phyloP scores from a whole-genome alignment of 2,888 invertebrate genomes.

The Yponomeuta cagnagella region DNA sequence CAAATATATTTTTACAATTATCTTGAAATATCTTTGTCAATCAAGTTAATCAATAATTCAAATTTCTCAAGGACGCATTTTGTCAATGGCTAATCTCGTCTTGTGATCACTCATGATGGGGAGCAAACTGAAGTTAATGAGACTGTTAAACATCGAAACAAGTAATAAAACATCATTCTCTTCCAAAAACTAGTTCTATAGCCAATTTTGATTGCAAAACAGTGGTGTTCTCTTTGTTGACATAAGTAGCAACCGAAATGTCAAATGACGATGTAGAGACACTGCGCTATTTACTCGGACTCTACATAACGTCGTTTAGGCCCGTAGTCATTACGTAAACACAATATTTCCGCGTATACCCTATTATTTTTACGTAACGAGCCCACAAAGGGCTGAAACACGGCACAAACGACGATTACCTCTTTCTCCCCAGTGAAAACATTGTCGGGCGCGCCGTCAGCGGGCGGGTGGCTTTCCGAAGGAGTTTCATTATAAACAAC shows the following conservation, averaged over 20 bases:
- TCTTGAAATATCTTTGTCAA: background rate
- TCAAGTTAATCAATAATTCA: slow-evolving; percentile 10
- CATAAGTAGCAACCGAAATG: slow-evolving; percentile 44
- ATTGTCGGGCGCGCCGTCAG: slow-evolving; percentile 60
- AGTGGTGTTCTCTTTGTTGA: slow-evolving; percentile 42
- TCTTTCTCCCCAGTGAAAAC: slow-evolving; percentile 71
- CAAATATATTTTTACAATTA: background rate
- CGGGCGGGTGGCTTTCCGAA: slow-evolving; percentile 63
- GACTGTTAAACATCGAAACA: background rate
- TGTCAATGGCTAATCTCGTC: slow-evolving; percentile 15
- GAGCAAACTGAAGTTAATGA: background rate
- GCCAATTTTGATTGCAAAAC: slow-evolving; percentile 5
- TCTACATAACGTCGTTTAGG: slow-evolving; percentile 33
- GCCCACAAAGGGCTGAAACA: slow-evolving; percentile 30
- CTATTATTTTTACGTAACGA: slow-evolving; percentile 34
- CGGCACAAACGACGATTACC: slow-evolving; percentile 46
- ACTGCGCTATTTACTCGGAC: slow-evolving; percentile 29
- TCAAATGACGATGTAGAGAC: slow-evolving; percentile 45
- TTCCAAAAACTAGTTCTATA: background rate
- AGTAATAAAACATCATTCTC: background rate
- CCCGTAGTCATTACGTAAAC: slow-evolving; percentile 68
- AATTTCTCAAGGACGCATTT: slow-evolving; percentile 19
- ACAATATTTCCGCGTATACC: slow-evolving; percentile 47
- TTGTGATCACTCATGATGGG: background rate
- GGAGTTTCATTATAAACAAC: slow-evolving; percentile 71